Conservation (phyloP, 2,797 vertebrate species). For the Malurus splendens region DNA sequence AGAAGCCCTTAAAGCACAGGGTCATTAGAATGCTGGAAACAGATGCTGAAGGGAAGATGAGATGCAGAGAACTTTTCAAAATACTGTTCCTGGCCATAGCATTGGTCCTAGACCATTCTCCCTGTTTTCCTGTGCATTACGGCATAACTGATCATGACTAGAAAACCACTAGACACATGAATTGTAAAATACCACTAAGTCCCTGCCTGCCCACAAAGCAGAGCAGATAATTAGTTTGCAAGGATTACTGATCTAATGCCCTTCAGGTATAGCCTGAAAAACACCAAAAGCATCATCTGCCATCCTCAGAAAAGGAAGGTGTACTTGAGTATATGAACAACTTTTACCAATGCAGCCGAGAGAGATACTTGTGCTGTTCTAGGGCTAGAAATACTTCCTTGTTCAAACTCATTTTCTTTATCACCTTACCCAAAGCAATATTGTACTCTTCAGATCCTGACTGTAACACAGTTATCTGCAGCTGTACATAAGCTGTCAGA, state of each 20-base stretch:
- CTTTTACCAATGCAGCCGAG: neutral
- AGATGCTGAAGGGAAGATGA: neutral
- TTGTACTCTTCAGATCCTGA: neutral
- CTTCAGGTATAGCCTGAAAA: neutral
- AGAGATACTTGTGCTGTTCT: neutral
- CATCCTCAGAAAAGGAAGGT: neutral
- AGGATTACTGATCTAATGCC: neutral
- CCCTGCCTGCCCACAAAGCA: neutral
- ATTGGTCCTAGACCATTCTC: neutral
- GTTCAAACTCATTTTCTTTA: neutral
- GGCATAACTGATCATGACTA: neutral
- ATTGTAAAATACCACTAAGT: neutral
- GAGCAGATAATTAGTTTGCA: neutral
- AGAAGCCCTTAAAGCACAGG: neutral
- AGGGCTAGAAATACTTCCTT: neutral
- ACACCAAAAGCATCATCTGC: neutral
- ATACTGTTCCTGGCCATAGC: neutral
- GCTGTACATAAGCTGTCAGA: neutral
- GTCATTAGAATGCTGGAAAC: neutral
- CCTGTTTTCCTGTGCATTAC: neutral
- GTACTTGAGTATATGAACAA: neutral
- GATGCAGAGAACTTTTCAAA: neutral
- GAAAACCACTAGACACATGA: neutral
- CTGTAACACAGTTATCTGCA: neutral
- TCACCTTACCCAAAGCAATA: neutral